These are phyloP conservation scores for Sturnus vulgaris DNA, from an alignment of 2,113 vertebrate genomes.

Conservation along the genomic window DNA sequence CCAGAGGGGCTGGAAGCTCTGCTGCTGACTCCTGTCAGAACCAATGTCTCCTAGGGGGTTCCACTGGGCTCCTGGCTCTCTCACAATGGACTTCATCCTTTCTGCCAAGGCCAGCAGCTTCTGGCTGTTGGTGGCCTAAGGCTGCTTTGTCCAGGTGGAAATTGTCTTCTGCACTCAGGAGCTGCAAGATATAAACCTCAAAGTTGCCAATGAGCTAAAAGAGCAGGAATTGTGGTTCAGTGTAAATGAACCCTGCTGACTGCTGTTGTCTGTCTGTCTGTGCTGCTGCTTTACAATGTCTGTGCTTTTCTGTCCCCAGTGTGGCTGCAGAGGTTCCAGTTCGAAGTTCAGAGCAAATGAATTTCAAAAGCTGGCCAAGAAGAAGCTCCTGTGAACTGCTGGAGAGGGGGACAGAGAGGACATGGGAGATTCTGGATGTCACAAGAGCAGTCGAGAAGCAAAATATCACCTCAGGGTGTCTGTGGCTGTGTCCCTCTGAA, in stretches of 20 bases:
- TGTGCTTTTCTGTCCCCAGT: background rate
- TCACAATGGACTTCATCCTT: background rate
- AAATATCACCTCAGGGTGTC: background rate
- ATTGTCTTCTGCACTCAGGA: background rate
- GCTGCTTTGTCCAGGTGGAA: background rate
- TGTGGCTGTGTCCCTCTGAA: background rate
- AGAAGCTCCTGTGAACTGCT: background rate
- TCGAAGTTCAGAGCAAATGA: background rate
- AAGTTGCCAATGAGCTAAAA: background rate
- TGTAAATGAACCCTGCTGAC: background rate
- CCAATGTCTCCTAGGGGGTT: background rate
- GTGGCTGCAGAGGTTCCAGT: background rate
- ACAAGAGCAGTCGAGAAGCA: background rate
- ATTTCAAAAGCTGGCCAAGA: background rate
- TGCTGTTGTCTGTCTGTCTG: background rate
- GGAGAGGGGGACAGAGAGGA: background rate
- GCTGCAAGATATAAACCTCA: background rate
- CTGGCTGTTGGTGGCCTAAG: background rate
- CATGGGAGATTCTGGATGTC: accelerated
- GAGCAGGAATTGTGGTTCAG: background rate
- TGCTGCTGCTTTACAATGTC: background rate
- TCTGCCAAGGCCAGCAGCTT: background rate
- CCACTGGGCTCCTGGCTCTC: background rate
- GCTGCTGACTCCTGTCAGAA: background rate
- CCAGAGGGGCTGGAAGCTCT: background rate